Evolutionary conservation across 2,113 vertebrate genomes (phyloP).

Genomic region (Cyphomyrus plagiostoma): DNA sequence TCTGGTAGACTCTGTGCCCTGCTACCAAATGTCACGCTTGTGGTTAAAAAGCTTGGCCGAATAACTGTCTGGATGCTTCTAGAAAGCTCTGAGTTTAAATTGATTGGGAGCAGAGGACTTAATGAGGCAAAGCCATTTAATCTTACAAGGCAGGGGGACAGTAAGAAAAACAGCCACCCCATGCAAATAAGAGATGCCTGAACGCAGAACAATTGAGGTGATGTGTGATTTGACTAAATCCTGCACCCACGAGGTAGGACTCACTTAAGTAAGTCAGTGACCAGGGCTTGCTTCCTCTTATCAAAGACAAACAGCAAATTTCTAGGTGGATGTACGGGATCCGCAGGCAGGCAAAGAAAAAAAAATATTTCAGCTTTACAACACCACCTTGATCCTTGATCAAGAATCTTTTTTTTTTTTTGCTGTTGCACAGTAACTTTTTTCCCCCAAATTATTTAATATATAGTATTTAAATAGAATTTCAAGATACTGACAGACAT

Average conservation of each 20-base stretch:
- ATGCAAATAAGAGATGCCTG: not conserved
- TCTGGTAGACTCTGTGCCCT: not conserved
- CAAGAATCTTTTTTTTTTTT: not conserved
- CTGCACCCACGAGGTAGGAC: not conserved
- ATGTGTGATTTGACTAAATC: not conserved
- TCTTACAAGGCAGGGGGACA: conserved; percentile 3
- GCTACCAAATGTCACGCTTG: not conserved
- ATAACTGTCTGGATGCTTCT: not conserved
- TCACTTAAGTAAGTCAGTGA: not conserved
- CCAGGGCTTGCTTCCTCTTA: not conserved
- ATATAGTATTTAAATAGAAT: not conserved
- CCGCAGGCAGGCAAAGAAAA: not conserved
- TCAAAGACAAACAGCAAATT: not conserved
- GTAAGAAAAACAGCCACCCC: conserved; percentile 2
- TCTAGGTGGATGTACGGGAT: not conserved
- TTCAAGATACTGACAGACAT: not conserved
- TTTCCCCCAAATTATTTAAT: not conserved
- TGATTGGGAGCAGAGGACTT: conserved; percentile 10
- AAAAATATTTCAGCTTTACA: not conserved
- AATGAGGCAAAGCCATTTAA: conserved; percentile 20
- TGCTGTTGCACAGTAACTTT: not conserved
- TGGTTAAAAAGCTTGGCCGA: not conserved
- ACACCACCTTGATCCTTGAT: not conserved
- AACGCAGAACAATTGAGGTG: not conserved
- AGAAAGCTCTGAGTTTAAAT: conserved; percentile 6